Base-by-base conservation (phyloP, 92 coral and sea anemone genomes). In the Porites rus region DNA sequence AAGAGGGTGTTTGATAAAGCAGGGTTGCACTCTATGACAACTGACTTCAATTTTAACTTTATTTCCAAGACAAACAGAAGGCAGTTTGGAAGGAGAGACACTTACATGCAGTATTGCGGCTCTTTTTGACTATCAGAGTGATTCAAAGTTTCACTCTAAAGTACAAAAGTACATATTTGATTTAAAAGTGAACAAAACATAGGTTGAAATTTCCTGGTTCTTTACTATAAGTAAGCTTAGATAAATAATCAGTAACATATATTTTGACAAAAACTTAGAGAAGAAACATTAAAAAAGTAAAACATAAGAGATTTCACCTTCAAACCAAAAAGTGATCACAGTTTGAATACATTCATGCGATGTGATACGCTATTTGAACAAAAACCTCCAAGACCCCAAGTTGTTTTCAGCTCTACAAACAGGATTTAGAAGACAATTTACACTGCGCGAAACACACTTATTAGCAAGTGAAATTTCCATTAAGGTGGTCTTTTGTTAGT, bases 401-500 rank as follows among this genome's bases (percentile, higher is more conserved):
- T 38, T 4, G 46, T 38, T 38, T 38, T 38, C 46, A 38, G 46
- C 46, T 38, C 46, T 38, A 38, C 46, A 38, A 38, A 38, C 46
- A 38, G 46, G 46, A 61, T 51, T 79, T 51, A 67, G 50, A 79
- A 54, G 24, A 8, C 73, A 65, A 66, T 67, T 51, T n/a, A 67
- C 20, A 65, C 62, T 21, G 21, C 74, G 51, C 16, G 24, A 65
- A 18, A 74, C 51, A 79, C 84, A 73, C 67, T 65, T 75, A 77
- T 17, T 25, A 7, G 21, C 51, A 77, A 76, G 89, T 43, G 56
- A 79, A 46, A 68, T 10, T 66, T 86, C 24, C 22, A 28, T 50
- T 51, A 10, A 17, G 88, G 88, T 75, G 81, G 69, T 67, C 81
- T 80, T 79, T 89, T 86, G 82, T 65, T 82, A 21, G 76, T 69